phyloP scores from a whole-genome alignment of 2,113 vertebrate species.

The Tragelaphus strepsiceros region DNA sequence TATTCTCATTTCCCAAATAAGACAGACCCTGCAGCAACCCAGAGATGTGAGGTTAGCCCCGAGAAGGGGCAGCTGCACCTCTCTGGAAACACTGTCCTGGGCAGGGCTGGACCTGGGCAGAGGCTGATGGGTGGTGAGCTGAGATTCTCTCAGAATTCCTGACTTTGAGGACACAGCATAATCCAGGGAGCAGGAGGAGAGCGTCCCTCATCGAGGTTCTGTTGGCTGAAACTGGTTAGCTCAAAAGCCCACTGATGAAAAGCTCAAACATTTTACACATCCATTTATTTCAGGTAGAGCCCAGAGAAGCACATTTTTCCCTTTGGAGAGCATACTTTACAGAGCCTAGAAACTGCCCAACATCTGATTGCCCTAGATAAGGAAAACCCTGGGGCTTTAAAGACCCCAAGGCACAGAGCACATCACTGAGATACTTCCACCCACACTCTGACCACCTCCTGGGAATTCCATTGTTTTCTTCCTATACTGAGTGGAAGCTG shows the following conservation, averaged over 20 bases:
- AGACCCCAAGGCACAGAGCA: not conserved
- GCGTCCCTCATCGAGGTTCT: not conserved
- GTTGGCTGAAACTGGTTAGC: not conserved
- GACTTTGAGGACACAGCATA: not conserved
- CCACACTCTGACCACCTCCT: not conserved
- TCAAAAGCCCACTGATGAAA: not conserved
- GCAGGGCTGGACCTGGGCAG: not conserved
- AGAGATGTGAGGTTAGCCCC: not conserved
- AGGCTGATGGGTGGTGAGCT: not conserved
- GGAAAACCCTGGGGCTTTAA: not conserved
- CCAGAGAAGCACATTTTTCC: not conserved
- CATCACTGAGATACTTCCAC: not conserved
- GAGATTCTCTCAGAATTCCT: not conserved
- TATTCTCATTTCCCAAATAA: not conserved
- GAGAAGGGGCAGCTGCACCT: not conserved
- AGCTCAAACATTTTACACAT: not conserved
- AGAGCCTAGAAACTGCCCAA: not conserved
- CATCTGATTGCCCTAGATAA: not conserved
- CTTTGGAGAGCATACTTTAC: not conserved
- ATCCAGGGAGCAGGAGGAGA: not conserved
- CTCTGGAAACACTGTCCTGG: not conserved
- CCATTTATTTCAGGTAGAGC: not conserved
- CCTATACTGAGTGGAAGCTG: not conserved
- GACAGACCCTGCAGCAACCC: not conserved
- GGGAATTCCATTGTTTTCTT: not conserved